These are phyloP conservation scores for Melanotaenia boesemani DNA, from an alignment of 2,797 vertebrate genomes.

Conservation along the genomic window DNA sequence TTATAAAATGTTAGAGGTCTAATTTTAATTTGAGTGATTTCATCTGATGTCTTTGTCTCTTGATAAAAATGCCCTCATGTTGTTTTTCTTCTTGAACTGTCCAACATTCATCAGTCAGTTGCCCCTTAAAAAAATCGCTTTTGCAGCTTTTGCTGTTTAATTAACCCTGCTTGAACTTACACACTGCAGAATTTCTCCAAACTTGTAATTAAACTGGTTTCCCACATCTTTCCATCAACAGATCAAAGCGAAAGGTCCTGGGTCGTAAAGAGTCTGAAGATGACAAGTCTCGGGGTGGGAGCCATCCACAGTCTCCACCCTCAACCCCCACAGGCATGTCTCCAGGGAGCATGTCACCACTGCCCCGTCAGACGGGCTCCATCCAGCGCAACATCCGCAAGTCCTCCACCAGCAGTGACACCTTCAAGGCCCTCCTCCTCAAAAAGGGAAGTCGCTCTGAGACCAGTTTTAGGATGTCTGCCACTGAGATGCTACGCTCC, in stretches of 20 bases:
- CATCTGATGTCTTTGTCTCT: constrained; percentile 21
- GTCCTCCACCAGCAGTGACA: constrained; percentile 96
- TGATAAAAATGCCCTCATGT: constrained; percentile 34
- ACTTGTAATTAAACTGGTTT: constrained; percentile 11
- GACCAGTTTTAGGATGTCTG: constrained; percentile 94
- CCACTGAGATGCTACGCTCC: constrained; percentile 94
- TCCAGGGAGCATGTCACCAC: constrained; percentile 69
- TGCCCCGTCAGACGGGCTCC: constrained; percentile 86
- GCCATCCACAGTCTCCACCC: constrained; percentile 65
- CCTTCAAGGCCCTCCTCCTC: constrained; percentile 95
- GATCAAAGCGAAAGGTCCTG: constrained; percentile 97
- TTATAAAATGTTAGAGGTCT: neutral
- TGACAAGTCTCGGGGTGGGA: constrained; percentile 83
- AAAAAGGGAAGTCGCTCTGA: constrained; percentile 95
- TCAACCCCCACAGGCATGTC: constrained; percentile 61
- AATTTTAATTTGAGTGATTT: constrained; percentile 4
- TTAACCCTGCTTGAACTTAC: constrained; percentile 20
- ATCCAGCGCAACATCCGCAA: constrained; percentile 94
- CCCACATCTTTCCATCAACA: constrained; percentile 57
- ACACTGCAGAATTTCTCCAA: neutral
- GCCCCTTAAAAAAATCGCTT: neutral
- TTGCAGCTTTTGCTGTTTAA: neutral
- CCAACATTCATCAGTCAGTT: neutral
- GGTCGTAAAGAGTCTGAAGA: constrained; percentile 96
- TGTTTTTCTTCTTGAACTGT: constrained; percentile 8